Evolutionary conservation across 1,140 invertebrate species (phyloP).

Genomic region (Brachionus asplanchnoidis): DNA sequence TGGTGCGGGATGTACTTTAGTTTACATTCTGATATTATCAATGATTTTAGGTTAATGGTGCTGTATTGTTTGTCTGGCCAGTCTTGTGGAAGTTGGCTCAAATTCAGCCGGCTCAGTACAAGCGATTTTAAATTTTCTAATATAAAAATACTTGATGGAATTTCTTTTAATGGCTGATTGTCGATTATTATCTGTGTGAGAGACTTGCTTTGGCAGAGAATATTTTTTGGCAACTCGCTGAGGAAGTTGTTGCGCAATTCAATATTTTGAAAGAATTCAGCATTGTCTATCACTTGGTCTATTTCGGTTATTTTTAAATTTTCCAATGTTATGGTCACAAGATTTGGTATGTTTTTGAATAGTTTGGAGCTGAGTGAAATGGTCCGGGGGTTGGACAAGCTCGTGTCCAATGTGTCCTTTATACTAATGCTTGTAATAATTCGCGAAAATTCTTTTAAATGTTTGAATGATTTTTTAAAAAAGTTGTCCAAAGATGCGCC

Average conservation of each 20-base stretch:
- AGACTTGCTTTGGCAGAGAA: background rate
- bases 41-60: background rate
- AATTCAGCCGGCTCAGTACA: background rate
- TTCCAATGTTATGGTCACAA: background rate
- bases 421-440: conserved; percentile 1
- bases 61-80: background rate
- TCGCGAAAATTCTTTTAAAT: background rate
- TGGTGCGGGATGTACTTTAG: background rate
- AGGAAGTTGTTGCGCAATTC: conserved; percentile 31
- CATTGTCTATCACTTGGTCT: background rate
- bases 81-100: background rate
- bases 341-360: conserved; percentile 18
- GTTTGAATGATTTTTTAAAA: conserved; percentile 8
- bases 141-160: background rate
- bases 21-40: background rate
- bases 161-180: conserved; percentile 32
- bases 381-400: background rate
- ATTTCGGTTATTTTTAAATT: conserved; percentile 37
- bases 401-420: background rate
- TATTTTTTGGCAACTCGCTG: background rate
- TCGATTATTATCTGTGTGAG: conserved; percentile 27
- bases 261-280: background rate
- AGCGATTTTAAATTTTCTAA: conserved; percentile 15
- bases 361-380: background rate
- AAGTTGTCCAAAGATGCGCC: background rate